phyloP scores from a whole-genome alignment of 2,113 vertebrate species.

The Petrocephalus microphthalmus region DNA sequence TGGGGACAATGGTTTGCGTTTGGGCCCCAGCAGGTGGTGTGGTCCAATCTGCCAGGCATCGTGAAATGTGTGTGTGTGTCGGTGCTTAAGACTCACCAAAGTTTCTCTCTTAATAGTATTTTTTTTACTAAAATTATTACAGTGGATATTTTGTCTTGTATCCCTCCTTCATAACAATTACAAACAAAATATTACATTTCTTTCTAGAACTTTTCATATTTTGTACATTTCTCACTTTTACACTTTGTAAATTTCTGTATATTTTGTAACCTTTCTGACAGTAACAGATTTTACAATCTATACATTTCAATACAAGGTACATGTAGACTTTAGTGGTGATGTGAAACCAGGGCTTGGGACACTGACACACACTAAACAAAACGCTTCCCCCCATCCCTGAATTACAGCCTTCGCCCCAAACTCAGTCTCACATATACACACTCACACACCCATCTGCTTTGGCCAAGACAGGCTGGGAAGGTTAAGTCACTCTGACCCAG shows the following conservation, averaged over 20 bases:
- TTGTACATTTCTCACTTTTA: slow-evolving; percentile 62
- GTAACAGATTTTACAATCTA: slow-evolving; percentile 94
- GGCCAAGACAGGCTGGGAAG: slow-evolving; percentile 29
- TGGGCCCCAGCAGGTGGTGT: background rate
- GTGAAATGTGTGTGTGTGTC: background rate
- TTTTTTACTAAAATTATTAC: slow-evolving; percentile 98
- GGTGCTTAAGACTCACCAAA: background rate
- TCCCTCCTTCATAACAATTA: slow-evolving; percentile 96
- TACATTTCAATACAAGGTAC: slow-evolving; percentile 99
- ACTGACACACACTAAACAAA: slow-evolving; percentile 94
- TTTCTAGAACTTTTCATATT: slow-evolving; percentile 68
- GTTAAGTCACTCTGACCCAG: slow-evolving; percentile 40
- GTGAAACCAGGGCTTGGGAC: slow-evolving; percentile 77
- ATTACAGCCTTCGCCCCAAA: slow-evolving; percentile 42
- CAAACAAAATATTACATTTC: slow-evolving; percentile 99
- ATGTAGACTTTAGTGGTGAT: slow-evolving; percentile 90
- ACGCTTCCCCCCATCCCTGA: slow-evolving; percentile 58
- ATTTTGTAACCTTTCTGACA: slow-evolving; percentile 74
- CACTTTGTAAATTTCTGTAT: slow-evolving; percentile 52
- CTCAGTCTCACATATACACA: slow-evolving; percentile 24
- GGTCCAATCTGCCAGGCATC: background rate
- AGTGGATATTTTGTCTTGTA: slow-evolving; percentile 89
- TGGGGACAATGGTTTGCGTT: background rate
- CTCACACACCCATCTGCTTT: slow-evolving; percentile 38
- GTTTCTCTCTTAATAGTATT: background rate